Evolutionary conservation across 2,888 invertebrate species (phyloP).

Genomic region (Anticlea derivata): DNA sequence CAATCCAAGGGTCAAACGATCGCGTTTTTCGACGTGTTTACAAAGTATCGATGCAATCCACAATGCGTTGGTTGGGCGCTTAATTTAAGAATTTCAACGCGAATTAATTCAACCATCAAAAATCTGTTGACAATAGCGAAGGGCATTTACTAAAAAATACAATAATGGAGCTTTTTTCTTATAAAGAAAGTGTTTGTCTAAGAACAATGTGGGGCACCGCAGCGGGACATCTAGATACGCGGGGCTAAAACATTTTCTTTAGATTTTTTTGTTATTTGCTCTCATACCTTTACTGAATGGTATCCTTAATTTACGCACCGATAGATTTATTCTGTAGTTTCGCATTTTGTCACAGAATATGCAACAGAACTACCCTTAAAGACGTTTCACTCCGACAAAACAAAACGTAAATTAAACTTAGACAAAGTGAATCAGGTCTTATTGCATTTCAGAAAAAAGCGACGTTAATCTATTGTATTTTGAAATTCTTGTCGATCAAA

Average conservation of each 20-base stretch:
- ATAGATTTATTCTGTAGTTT: constrained; percentile 74
- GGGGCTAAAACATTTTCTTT: constrained; percentile 68
- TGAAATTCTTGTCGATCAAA: neutral
- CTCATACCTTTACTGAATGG: constrained; percentile 69
- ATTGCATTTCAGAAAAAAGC: too few species aligned
- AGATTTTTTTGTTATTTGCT: constrained; percentile 68
- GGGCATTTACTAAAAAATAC: constrained; percentile 68
- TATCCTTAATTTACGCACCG: constrained; percentile 82
- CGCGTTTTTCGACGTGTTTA: constrained; percentile 36
- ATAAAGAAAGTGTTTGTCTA: constrained; percentile 81
- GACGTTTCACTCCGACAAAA: constrained; percentile 3
- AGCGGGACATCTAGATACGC: constrained; percentile 80
- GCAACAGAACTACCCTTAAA: neutral
- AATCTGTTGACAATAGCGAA: constrained; percentile 59
- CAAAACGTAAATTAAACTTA: too few species aligned
- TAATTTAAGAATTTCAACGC: constrained; percentile 55
- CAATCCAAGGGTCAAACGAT: constrained; percentile 37
- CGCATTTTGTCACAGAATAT: constrained; percentile 47
- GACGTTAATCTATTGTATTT: neutral
- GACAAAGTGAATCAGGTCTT: too few species aligned
- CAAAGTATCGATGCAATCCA: constrained; percentile 37
- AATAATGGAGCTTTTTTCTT: constrained; percentile 63
- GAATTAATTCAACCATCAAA: constrained; percentile 75
- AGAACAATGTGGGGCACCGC: constrained; percentile 77
- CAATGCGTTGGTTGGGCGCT: constrained; percentile 48